These are phyloP conservation scores for Tromatobia lineatoria DNA, from an alignment of 2,888 invertebrate species.

Conservation along the genomic window DNA sequence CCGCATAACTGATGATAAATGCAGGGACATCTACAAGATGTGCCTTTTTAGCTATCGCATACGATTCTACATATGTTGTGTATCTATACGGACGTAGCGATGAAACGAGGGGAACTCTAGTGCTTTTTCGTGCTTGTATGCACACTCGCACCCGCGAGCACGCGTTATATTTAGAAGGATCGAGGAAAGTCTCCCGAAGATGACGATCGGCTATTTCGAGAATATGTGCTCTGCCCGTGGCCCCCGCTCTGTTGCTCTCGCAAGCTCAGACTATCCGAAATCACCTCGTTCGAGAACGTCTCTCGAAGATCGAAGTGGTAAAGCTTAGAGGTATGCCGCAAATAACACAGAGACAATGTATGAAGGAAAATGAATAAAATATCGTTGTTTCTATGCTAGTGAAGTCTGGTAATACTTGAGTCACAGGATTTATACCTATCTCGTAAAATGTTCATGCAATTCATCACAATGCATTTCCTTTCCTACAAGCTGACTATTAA, in stretches of 20 bases:
- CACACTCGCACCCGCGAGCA: conserved; percentile 52
- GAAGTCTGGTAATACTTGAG: not conserved
- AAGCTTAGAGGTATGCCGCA: conserved; percentile 35
- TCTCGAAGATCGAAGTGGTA: conserved; percentile 56
- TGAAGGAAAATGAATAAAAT: conserved; percentile 14
- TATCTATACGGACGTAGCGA: conserved; percentile 17
- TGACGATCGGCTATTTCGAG: conserved; percentile 79
- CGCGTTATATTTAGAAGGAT: conserved; percentile 73
- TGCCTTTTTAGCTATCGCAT: conserved; percentile 13
- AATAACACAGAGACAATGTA: conserved; percentile 2
- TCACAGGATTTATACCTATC: not conserved
- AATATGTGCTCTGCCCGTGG: conserved; percentile 60
- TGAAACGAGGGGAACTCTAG: conserved; percentile 39
- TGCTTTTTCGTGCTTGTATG: conserved; percentile 70
- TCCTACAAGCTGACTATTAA: not conserved
- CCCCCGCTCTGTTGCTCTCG: conserved; percentile 50
- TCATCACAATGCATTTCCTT: not conserved
- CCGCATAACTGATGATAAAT: not conserved
- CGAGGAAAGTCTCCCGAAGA: conserved; percentile 74
- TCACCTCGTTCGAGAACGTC: conserved; percentile 26
- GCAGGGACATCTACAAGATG: not conserved
- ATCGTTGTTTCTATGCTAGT: not conserved
- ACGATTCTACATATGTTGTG: conserved; percentile 13
- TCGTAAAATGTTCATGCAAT: not conserved
- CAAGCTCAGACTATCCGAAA: conserved; percentile 51